Conservation (phyloP, 2,113 vertebrate species). For the Myanophis thanlyinensis region DNA sequence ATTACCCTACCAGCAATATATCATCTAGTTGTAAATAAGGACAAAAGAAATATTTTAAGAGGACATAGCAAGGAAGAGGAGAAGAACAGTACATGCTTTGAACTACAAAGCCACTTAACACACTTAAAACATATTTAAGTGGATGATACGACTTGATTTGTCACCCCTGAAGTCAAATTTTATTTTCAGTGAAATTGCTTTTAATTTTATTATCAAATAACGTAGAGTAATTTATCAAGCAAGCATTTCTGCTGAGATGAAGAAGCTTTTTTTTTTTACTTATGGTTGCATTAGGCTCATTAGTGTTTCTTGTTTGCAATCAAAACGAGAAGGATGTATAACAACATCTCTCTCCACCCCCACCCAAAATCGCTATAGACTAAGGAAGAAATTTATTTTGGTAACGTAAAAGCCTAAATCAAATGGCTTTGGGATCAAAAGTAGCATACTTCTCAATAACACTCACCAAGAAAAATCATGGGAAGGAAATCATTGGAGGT, state of each 20-base stretch:
- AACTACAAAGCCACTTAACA: slow-evolving; percentile 1
- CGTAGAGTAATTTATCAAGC: slow-evolving; percentile 28
- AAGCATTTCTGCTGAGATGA: slow-evolving; percentile 6
- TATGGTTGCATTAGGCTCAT: not conserved
- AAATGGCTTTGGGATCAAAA: not conserved
- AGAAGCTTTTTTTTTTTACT: not conserved
- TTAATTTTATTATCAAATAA: slow-evolving; percentile 38
- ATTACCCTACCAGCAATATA: slow-evolving; percentile 11
- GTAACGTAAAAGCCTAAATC: not conserved
- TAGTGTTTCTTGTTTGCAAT: not conserved
- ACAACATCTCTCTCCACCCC: not conserved
- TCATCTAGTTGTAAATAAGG: slow-evolving; percentile 13
- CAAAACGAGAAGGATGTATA: not conserved
- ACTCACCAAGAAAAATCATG: not conserved
- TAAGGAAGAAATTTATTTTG: not conserved
- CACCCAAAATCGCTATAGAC: not conserved
- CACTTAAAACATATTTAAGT: slow-evolving; percentile 18
- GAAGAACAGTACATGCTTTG: slow-evolving; percentile 3
- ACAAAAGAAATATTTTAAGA: slow-evolving; percentile 26
- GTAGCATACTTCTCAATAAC: not conserved
- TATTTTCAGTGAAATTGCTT: slow-evolving; percentile 17
- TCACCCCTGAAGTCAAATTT: slow-evolving; percentile 24
- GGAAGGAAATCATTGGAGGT: not conserved
- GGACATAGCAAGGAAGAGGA: slow-evolving; percentile 21
- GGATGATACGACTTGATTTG: not conserved